Evolutionary conservation across 2,113 vertebrate genomes (phyloP).

Genomic region (Abramis brama): DNA sequence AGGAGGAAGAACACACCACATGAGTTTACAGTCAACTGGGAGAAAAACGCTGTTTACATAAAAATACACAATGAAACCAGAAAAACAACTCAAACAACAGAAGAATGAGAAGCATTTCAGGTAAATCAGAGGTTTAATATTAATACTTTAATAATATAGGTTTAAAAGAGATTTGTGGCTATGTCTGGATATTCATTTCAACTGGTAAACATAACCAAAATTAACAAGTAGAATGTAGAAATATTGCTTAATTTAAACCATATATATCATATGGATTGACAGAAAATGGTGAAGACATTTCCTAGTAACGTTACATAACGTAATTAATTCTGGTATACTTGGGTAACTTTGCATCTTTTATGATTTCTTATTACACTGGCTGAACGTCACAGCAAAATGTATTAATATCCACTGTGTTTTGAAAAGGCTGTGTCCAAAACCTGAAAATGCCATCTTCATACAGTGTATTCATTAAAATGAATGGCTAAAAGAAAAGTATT

Average conservation of each 20-base stretch:
- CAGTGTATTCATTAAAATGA: neutral
- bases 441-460: neutral
- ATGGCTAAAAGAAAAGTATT: neutral
- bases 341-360: neutral
- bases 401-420: neutral
- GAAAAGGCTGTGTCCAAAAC: neutral
- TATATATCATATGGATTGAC: no score
- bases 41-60: slow-evolving; percentile 63
- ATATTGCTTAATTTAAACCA: neutral
- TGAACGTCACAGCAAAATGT: neutral
- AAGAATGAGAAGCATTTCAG: slow-evolving; percentile 53
- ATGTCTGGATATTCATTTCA: neutral
- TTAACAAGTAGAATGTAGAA: neutral
- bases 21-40: neutral
- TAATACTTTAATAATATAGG: no score
- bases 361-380: neutral
- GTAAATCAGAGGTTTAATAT: slow-evolving; percentile 52
- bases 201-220: neutral
- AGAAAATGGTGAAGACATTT: neutral
- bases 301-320: neutral
- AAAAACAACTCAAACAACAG: slow-evolving; percentile 23
- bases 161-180: neutral
- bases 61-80: slow-evolving; percentile 53
- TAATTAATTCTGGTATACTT: neutral
- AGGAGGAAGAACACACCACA: neutral